Base-by-base conservation (phyloP, 2,888 invertebrate genomes). In the Drosophila demipolita region DNA sequence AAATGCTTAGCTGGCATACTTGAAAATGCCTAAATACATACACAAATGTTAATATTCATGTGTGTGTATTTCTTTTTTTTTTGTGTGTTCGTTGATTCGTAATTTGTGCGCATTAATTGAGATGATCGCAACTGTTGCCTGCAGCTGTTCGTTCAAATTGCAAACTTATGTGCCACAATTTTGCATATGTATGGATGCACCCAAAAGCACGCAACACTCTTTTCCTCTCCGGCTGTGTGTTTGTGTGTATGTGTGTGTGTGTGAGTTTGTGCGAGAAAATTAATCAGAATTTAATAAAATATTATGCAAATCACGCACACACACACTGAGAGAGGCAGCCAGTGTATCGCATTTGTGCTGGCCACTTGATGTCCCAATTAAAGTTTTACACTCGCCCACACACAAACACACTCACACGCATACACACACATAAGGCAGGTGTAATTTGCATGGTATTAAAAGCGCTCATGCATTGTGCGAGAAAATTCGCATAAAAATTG, bases 231-330 rank as follows among this genome's bases (percentile, higher is more conserved):
- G 6, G 6, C 11, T 23, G 23, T 53, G 52, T 20, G 69, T 23
- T 23, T 2, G 17, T 3, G 1, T 23, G 23, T 23, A 1, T 23
- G 23, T 23, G n/a, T 32, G 49, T 26, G 50, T 20, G 52, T 33
- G 12, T 7, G 15, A 1, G 3, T 9, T 40, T 15, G n/a, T 8
- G 26, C 3, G 55, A 20, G 52, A 61, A 87, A 87, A 85, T 85
- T 89, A 85, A 85, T 85, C 89, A 87, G 71, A 85, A 89, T 89
- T 85, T 87, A 85, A 85, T 85, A 87, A 89, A 89, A 87, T 89
- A 87, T 85, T 89, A 89, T 89, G 74, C 75, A 72, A 80, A 68
- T 73, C 58, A 67, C 57, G 66, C 45, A 66, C 61, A 62, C 66
- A 65, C 42, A 64, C 67, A 67, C 12, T 23, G 17, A 23, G 52